Evolutionary conservation across 2,888 invertebrate genomes (phyloP).

Genomic region (Himalopsyche japonica): DNA sequence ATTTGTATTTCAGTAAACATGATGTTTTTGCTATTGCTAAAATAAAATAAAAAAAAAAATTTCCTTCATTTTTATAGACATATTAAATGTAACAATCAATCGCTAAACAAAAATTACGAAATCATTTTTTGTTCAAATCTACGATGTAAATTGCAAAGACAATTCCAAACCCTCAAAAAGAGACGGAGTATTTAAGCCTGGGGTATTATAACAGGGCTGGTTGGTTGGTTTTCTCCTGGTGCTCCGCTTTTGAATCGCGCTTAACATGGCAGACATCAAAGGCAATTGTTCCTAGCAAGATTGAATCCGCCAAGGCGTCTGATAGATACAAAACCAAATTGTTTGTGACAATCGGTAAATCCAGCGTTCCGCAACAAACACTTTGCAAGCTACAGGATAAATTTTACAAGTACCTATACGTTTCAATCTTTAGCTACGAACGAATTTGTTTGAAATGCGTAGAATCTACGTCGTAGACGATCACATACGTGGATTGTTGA

Average conservation of each 20-base stretch:
- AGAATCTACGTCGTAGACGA: neutral
- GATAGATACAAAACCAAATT: constrained; percentile 38
- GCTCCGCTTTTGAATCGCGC: neutral
- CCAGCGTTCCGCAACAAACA: constrained; percentile 10
- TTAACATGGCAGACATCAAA: constrained; percentile 35
- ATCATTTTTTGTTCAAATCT: neutral
- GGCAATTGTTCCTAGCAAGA: constrained; percentile 34
- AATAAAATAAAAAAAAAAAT: too few relatives aligned
- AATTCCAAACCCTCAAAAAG: neutral
- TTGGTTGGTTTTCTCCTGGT: neutral
- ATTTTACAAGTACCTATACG: neutral
- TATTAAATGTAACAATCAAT: neutral
- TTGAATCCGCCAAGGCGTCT: constrained; percentile 26
- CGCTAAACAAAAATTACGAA: neutral
- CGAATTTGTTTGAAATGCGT: neutral
- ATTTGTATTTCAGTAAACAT: too few relatives aligned
- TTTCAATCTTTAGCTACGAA: neutral
- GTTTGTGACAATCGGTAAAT: constrained; percentile 39
- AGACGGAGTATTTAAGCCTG: neutral
- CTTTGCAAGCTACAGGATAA: neutral
- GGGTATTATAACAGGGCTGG: neutral
- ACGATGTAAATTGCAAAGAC: neutral
- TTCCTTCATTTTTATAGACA: too few relatives aligned
- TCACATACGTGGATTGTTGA: neutral
- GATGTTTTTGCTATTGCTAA: too few relatives aligned